Evolutionary conservation across 1,140 invertebrate species (phyloP).

Genomic region (Caenorhabditis elegans): WBcel235 BX284606.5:8246501-8247000

Average conservation of each 20-base stretch:
- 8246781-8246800: constrained; percentile 47
- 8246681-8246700: not conserved
- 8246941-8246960: constrained; percentile 55
- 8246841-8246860: constrained; percentile 34
- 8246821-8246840: constrained; percentile 39
- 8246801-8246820: constrained; percentile 36
- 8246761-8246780: constrained; percentile 55
- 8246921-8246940: constrained; percentile 52
- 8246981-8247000: constrained; percentile 49
- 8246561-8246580: not conserved
- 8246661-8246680: constrained; percentile 29
- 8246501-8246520: constrained; percentile 38
- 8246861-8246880: constrained; percentile 17
- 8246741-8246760: constrained; percentile 44
- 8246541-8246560: constrained; percentile 39
- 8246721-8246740: constrained; percentile 29
- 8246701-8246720: not conserved
- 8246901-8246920: constrained; percentile 42
- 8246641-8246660: constrained; percentile 8
- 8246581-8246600: not conserved
- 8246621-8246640: not conserved
- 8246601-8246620: not conserved
- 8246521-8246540: constrained; percentile 8
- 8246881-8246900: not conserved
- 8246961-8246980: constrained; percentile 49